Evolutionary conservation across 2,888 invertebrate species (phyloP), one percentile per base, ranked within the genome.

Genomic region (Cenopis cana): DNA sequence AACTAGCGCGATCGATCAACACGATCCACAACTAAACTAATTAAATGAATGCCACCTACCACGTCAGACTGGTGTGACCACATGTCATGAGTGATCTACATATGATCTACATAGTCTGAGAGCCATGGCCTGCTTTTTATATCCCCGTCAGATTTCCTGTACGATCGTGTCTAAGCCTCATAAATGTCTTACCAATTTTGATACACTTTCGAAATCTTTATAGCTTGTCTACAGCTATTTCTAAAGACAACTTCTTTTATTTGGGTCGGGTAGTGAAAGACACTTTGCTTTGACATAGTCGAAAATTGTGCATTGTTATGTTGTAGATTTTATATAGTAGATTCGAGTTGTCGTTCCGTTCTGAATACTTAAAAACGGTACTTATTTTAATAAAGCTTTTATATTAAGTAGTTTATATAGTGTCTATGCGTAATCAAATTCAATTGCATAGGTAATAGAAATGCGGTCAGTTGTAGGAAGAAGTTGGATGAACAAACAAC

Each of bases 121-220:
- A 50, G 81, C 89, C 88, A 78, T 89, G 91, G 86, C 90, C 90
- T 76, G 84, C 84, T 86, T 88, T 89, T 86, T 88, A 89, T 89
- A 86, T 88, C 86, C 86, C 87, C 85, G 84, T 87, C 85, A 86
- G 87, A 88, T 90, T 90, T 91, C 89, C 87, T 89, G 84, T 83
- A 79, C 80, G 81, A 82, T 86, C 86, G 86, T 86, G 86, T 86
- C 86, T 83, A 84, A 87, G 82, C 83, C 84, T 85, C 79, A 81
- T 82, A 85, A 85, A 87, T 83, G 84, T 81, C 76, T 81, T 85
- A 85, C 89, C 83, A 84, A 88, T 81, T 85, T 85, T 79, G 84
- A 84, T 85, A 86, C 82, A 85, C 83, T 87, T 88, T 89, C 85
- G 82, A 86, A 87, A 86, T 78, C 74, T 75, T 82, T 77, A 80